Conservation (phyloP, 2,113 vertebrate species). For the Herpetotheres cachinnans region DNA sequence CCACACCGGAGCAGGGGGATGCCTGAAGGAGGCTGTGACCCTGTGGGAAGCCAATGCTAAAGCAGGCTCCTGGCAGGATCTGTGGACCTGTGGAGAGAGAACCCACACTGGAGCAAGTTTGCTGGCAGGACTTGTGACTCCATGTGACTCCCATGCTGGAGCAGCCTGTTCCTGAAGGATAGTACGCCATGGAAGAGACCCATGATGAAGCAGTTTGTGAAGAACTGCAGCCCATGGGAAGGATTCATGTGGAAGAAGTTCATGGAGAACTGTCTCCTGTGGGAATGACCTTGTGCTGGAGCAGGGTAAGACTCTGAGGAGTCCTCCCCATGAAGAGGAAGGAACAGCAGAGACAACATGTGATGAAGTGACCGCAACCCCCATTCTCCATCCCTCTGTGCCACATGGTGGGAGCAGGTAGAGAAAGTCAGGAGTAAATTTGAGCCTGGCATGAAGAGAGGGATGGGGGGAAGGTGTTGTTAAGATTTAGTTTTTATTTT, state of each 20-base stretch:
- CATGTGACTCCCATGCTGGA: no score
- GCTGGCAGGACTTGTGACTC: neutral
- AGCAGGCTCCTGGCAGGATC: neutral
- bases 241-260: no score
- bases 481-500: neutral
- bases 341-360: no score
- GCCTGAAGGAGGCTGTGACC: neutral
- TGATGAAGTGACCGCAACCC: neutral
- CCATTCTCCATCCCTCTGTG: neutral
- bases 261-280: no score
- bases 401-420: rapidly evolving
- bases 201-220: no score
- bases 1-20: rapidly evolving
- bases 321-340: no score
- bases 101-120: neutral
- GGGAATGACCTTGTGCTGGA: no score
- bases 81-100: neutral
- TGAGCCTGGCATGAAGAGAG: neutral
- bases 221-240: no score
- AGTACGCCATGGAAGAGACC: no score
- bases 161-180: no score
- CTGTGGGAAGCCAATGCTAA: rapidly evolving
- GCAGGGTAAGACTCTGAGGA: no score
- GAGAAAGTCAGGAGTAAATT: neutral
- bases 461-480: neutral